These are phyloP conservation scores for Lysiphlebus fabarum DNA, from an alignment of 1,140 invertebrate species.

Conservation along the genomic window DNA sequence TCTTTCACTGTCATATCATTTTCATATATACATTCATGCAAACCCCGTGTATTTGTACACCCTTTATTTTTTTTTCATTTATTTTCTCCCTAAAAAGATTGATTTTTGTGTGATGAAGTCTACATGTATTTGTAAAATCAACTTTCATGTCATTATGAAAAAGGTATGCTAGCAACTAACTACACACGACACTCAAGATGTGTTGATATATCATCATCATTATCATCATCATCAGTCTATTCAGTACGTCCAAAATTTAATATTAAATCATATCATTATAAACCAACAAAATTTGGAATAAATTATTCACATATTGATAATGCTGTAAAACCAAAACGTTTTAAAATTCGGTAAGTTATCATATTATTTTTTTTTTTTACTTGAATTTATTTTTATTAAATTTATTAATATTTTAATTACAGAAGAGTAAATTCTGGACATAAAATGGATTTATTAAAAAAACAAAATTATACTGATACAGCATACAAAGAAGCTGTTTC, in stretches of 20 bases:
- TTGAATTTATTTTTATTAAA: neutral
- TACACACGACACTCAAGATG: constrained; percentile 29
- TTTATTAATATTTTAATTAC: constrained; percentile 18
- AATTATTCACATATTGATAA: constrained; percentile 25
- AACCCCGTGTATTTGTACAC: neutral
- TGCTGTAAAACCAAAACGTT: constrained; percentile 31
- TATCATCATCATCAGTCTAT: constrained; percentile 18
- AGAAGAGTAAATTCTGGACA: constrained; percentile 40
- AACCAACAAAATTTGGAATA: constrained; percentile 27
- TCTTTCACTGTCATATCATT: constrained; percentile 7
- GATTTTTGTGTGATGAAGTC: constrained; percentile 21
- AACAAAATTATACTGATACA: constrained; percentile 68
- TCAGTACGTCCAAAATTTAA: constrained; percentile 29
- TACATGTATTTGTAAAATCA: constrained; percentile 32
- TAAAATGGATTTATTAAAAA: constrained; percentile 40
- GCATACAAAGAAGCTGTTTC: constrained; percentile 79
- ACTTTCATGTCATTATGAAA: constrained; percentile 30
- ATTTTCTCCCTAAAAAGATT: constrained; percentile 11
- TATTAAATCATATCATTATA: constrained; percentile 24
- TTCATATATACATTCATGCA: constrained; percentile 13
- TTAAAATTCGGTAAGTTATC: constrained; percentile 37
- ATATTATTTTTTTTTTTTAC: constrained; percentile 11
- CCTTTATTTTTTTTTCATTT: constrained; percentile 7
- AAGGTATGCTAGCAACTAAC: constrained; percentile 38
- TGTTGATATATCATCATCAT: constrained; percentile 21